Evolutionary conservation across 2,113 vertebrate genomes (phyloP).

Genomic region (Paramisgurnus dabryanus): DNA sequence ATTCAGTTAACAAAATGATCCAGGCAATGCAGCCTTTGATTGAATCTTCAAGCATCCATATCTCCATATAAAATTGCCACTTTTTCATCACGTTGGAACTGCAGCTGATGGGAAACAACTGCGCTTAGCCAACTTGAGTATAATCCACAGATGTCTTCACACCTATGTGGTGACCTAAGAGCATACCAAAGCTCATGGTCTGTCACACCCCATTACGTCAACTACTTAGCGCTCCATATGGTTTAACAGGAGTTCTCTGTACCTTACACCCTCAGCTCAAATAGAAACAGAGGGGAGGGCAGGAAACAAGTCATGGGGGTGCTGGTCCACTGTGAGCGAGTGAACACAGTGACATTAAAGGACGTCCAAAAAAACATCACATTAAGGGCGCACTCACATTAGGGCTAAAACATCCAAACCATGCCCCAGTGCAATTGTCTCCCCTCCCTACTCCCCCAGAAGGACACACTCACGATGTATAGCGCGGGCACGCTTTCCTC

Average conservation of each 20-base stretch:
- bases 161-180: conserved; percentile 56
- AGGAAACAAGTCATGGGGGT: background rate
- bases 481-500: no score
- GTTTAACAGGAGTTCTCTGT: conserved; percentile 48
- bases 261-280: background rate
- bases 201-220: conserved; percentile 68
- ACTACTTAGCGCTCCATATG: conserved; percentile 63
- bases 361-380: conserved; percentile 9
- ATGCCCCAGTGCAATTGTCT: no score
- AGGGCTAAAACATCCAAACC: no score
- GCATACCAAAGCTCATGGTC: conserved; percentile 57
- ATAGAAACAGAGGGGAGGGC: conserved; percentile 3
- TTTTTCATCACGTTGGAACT: conserved; percentile 15
- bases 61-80: background rate
- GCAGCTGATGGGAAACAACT: conserved; percentile 23
- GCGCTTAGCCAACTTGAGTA: conserved; percentile 6
- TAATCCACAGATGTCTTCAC: conserved; percentile 58
- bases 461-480: no score
- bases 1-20: background rate
- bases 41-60: background rate
- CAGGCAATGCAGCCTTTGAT: background rate
- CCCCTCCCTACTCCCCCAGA: no score
- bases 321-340: background rate
- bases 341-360: conserved; percentile 24
- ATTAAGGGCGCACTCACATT: no score